These are phyloP conservation scores for Grapholita molesta DNA, from an alignment of 1,140 invertebrate species.

Conservation along the genomic window DNA sequence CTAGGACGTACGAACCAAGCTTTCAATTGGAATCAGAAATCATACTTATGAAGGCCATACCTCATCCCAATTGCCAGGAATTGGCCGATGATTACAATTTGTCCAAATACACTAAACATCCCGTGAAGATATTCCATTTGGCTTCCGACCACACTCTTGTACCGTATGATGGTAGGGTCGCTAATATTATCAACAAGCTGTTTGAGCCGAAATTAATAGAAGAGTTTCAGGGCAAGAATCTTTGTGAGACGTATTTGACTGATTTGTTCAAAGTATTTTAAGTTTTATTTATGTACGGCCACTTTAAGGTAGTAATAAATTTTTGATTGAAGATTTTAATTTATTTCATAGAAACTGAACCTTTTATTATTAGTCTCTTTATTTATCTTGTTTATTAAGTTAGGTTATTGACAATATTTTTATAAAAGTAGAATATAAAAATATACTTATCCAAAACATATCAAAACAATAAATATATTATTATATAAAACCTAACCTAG, in stretches of 20 bases:
- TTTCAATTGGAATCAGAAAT: constrained; percentile 33
- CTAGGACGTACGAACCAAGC: constrained; percentile 25
- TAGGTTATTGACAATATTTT: too few species aligned
- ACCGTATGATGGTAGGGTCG: constrained; percentile 24
- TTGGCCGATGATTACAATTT: constrained; percentile 32
- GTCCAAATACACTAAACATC: constrained; percentile 25
- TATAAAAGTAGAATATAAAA: too few species aligned
- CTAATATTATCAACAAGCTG: constrained; percentile 30
- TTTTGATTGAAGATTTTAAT: not conserved
- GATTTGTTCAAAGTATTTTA: constrained; percentile 8
- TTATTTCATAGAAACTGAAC: not conserved
- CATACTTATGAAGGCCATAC: constrained; percentile 27
- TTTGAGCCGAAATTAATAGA: constrained; percentile 26
- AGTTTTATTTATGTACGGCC: not conserved
- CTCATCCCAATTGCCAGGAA: constrained; percentile 18
- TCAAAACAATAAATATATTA: too few species aligned
- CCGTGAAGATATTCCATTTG: constrained; percentile 27
- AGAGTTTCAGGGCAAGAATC: constrained; percentile 28
- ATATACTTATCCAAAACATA: too few species aligned
- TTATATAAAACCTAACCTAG: too few species aligned
- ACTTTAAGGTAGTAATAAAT: not conserved
- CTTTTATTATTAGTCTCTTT: not conserved
- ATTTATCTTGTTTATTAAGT: too few species aligned
- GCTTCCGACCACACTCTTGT: constrained; percentile 25
- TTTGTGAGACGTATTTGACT: constrained; percentile 26